Conservation (phyloP, 2,888 invertebrate genomes). For the Cantharis lateralis region DNA sequence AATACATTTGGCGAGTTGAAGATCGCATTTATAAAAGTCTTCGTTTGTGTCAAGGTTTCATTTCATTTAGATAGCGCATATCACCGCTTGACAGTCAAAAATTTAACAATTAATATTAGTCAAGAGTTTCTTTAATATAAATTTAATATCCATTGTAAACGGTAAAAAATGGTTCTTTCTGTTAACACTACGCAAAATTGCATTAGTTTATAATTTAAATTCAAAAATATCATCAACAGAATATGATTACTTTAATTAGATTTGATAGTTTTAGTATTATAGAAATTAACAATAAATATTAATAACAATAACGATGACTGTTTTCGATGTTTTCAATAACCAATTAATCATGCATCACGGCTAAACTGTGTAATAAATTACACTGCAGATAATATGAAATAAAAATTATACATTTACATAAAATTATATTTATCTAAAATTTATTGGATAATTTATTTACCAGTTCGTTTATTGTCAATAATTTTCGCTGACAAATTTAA, state of each 20-base stretch:
- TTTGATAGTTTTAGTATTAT: not conserved
- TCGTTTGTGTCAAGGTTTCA: conserved; percentile 28
- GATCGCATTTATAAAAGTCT: conserved; percentile 44
- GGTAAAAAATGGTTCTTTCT: not conserved
- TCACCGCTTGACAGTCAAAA: conserved; percentile 27
- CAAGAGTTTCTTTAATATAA: not conserved
- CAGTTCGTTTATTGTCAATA: not conserved
- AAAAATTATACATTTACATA: not conserved
- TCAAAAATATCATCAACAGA: not conserved
- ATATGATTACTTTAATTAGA: not conserved
- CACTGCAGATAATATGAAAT: not conserved
- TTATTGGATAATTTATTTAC: not conserved
- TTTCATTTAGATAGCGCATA: conserved; percentile 32
- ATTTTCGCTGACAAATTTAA: not conserved
- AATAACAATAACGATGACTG: not conserved
- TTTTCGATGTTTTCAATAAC: not conserved
- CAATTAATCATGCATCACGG: not conserved
- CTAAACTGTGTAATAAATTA: not conserved
- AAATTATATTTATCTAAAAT: not conserved
- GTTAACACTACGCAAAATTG: not conserved
- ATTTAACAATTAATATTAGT: conserved; percentile 30
- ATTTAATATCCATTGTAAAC: not conserved
- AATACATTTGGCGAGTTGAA: conserved; percentile 42
- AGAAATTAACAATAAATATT: not conserved
- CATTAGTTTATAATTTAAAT: not conserved